Evolutionary conservation across 2,888 invertebrate genomes (phyloP).

Genomic region (Alloscopus bannaensis): DNA sequence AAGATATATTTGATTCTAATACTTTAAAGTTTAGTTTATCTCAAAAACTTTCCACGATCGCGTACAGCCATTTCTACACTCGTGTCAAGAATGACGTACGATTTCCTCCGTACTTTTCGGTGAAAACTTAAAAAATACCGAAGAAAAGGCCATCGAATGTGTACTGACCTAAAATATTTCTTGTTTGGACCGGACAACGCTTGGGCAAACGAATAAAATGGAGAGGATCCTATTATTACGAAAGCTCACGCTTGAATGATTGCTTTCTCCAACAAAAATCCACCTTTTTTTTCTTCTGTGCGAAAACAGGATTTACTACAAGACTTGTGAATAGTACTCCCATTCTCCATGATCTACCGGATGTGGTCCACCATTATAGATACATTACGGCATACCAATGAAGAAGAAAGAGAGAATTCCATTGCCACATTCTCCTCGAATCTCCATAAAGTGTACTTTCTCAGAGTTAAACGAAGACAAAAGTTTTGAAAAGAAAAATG

Average conservation of each 20-base stretch:
- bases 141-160: conserved; percentile 9
- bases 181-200: conserved; percentile 38
- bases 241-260: conserved; percentile 47
- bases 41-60: background rate
- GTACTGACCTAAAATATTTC: conserved; percentile 41
- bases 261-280: conserved; percentile 50
- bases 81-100: conserved; percentile 4
- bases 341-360: conserved; percentile 29
- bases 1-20: background rate
- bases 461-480: conserved; percentile 19
- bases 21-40: conserved; percentile 18
- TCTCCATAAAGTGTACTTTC: too few species aligned
- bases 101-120: conserved; percentile 5
- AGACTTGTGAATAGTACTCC: conserved; percentile 14
- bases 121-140: conserved; percentile 35
- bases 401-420: background rate
- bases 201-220: conserved; percentile 10
- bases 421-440: conserved; percentile 17
- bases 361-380: conserved; percentile 40
- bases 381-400: conserved; percentile 10
- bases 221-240: conserved; percentile 36
- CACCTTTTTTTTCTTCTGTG: conserved; percentile 42
- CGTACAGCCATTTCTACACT: background rate
- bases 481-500: conserved; percentile 43
- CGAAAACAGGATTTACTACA: conserved; percentile 26